Conservation (phyloP, 2,888 invertebrate genomes). For the Euplagia quadripunctaria region DNA sequence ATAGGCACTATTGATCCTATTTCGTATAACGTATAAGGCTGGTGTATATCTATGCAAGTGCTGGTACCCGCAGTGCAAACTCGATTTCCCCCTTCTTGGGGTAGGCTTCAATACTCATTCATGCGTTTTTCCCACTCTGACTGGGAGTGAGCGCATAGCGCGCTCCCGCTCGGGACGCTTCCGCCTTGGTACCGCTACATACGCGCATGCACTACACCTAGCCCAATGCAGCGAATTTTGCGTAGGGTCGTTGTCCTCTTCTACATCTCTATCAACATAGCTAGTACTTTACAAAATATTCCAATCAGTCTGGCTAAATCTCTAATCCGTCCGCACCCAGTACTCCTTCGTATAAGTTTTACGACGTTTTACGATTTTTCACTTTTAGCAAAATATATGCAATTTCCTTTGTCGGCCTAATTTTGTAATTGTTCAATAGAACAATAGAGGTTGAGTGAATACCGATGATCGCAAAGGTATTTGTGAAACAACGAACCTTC, state of each 20-base stretch:
- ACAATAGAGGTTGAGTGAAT: slow-evolving; percentile 51
- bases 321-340: slow-evolving; percentile 55
- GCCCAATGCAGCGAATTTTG: slow-evolving; percentile 88
- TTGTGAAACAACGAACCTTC: slow-evolving; percentile 59
- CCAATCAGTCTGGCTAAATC: slow-evolving; percentile 66
- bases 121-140: slow-evolving; percentile 83
- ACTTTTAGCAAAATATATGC: slow-evolving; percentile 69
- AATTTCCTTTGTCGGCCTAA: slow-evolving; percentile 66
- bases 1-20: slow-evolving; percentile 76
- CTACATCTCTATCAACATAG: slow-evolving; percentile 67
- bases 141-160: slow-evolving; percentile 68
- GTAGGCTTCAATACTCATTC: slow-evolving; percentile 87
- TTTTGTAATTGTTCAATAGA: slow-evolving; percentile 59
- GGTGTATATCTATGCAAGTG: slow-evolving; percentile 78
- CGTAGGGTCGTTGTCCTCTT: slow-evolving; percentile 86
- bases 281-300: slow-evolving; percentile 53
- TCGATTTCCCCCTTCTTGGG: slow-evolving; percentile 86
- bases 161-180: slow-evolving; percentile 77
- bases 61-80: slow-evolving; percentile 83
- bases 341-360: slow-evolving; percentile 46
- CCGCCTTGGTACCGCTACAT: slow-evolving; percentile 81
- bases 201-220: slow-evolving; percentile 86
- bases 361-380: slow-evolving; percentile 58
- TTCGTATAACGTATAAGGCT: slow-evolving; percentile 70
- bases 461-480: slow-evolving; percentile 55